Evolutionary conservation across 2,888 invertebrate species (phyloP).

Genomic region (Desoria tigrina): DNA sequence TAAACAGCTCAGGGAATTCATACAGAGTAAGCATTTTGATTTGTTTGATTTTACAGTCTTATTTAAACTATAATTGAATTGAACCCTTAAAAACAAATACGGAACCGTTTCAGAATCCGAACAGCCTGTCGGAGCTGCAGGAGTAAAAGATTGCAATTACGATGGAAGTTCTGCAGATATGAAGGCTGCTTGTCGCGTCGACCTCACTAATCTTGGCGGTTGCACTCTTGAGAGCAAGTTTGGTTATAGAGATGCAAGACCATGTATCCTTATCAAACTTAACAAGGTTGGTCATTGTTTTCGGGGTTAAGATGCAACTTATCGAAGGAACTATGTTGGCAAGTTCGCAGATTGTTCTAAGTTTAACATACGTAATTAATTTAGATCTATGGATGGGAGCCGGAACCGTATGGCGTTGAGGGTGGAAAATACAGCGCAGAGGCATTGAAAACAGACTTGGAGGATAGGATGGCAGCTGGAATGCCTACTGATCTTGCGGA

Average conservation of each 20-base stretch:
- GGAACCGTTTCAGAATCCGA: background rate
- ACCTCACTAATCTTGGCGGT: constrained; percentile 69
- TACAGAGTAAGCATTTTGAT: constrained; percentile 8
- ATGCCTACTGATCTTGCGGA: constrained; percentile 26
- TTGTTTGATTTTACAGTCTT: too few relatives aligned
- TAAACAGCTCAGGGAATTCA: background rate
- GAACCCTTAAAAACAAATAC: background rate
- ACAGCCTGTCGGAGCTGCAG: constrained; percentile 15
- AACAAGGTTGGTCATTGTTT: constrained; percentile 11
- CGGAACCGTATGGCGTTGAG: constrained; percentile 20
- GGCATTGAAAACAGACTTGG: constrained; percentile 55
- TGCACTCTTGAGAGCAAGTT: constrained; percentile 78
- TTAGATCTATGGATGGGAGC: constrained; percentile 25
- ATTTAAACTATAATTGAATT: background rate
- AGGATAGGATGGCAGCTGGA: constrained; percentile 15
- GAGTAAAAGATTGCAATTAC: constrained; percentile 62
- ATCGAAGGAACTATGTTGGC: too few relatives aligned
- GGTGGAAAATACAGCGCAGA: constrained; percentile 6
- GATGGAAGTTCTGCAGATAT: constrained; percentile 63
- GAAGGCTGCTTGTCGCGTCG: constrained; percentile 78
- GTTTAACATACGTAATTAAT: background rate
- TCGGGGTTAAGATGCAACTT: too few relatives aligned
- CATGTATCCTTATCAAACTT: constrained; percentile 23
- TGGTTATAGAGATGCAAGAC: constrained; percentile 68
- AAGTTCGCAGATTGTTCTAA: too few relatives aligned